Conservation (phyloP, 2,888 invertebrate genomes). For the Dendrolimus houi region DNA sequence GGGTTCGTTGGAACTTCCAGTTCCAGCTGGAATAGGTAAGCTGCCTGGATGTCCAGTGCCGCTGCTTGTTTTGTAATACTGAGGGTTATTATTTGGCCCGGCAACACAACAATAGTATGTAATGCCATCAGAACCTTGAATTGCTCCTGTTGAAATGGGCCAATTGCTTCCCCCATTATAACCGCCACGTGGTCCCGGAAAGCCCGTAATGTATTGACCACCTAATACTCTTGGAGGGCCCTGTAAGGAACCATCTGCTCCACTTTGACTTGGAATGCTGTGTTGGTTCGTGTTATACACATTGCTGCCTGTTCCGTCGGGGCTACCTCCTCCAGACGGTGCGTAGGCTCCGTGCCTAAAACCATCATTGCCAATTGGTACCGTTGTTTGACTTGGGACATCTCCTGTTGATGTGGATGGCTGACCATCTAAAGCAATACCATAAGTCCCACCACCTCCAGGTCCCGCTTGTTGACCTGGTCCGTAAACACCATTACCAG, state of each 20-base stretch:
- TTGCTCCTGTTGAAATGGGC: slow-evolving; percentile 21
- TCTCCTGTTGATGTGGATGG: neutral
- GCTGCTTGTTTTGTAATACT: slow-evolving; percentile 11
- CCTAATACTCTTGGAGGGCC: too few species aligned
- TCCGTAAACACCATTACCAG: slow-evolving; percentile 4
- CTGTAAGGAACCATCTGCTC: slow-evolving; percentile 2
- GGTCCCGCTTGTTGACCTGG: slow-evolving; percentile 3
- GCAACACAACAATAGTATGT: slow-evolving; percentile 35
- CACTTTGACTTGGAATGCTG: slow-evolving; percentile 5
- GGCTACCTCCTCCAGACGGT: neutral
- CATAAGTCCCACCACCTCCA: slow-evolving; percentile 3
- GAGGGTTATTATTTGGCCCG: slow-evolving; percentile 22
- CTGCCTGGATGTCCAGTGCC: slow-evolving; percentile 1
- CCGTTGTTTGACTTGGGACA: neutral
- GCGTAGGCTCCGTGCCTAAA: slow-evolving; percentile 2
- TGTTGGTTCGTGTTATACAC: neutral
- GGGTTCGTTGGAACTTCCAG: neutral
- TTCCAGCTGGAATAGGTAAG: neutral
- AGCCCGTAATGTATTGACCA: too few species aligned
- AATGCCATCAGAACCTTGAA: slow-evolving; percentile 26
- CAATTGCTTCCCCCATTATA: slow-evolving; percentile 12
- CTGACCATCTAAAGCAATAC: slow-evolving; percentile 5
- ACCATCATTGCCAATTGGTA: slow-evolving; percentile 2
- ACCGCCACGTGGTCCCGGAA: too few species aligned
- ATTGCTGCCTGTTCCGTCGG: neutral